A percentile compares a stretch with the other conserved stretches of the same genome.
Conservation (phyloP, 2,888 invertebrate genomes). For the Stenodema calcarata region DNA sequence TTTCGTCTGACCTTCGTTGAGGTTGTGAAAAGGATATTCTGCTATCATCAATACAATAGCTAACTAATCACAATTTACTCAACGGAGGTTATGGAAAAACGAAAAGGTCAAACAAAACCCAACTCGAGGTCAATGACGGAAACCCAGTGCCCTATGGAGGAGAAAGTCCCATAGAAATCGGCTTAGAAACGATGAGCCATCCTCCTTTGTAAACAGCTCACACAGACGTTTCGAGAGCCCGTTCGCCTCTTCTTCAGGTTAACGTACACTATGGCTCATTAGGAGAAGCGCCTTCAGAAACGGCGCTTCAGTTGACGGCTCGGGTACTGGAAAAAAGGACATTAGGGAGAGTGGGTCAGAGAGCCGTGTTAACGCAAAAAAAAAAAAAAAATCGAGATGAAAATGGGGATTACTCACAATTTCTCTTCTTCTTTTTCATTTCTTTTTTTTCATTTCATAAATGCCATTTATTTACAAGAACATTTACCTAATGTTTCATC, state of each 20-base stretch:
- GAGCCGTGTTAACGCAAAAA: not conserved
- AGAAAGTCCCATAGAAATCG: conserved; percentile 2
- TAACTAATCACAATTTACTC: not conserved
- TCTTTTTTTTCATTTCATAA: no score
- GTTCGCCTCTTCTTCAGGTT: not conserved
- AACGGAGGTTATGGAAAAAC: not conserved
- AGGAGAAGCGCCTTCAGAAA: not conserved
- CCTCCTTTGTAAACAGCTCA: not conserved
- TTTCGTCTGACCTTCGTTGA: no score
- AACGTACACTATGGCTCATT: not conserved
- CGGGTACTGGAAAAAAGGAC: not conserved
- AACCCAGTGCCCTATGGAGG: not conserved
- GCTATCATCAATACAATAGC: not conserved
- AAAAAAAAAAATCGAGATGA: no score
- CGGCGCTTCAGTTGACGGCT: not conserved
- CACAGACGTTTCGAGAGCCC: not conserved
- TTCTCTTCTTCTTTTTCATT: no score
- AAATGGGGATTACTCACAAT: no score
- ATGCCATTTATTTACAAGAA: no score
- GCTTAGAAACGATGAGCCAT: not conserved
- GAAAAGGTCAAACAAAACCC: not conserved
- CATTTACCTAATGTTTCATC: no score
- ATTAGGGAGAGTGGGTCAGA: not conserved
- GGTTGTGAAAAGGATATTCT: no score
- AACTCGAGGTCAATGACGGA: not conserved